phyloP scores from a whole-genome alignment of 2,797 vertebrate genomes.

The Enteromius viviparus region DNA sequence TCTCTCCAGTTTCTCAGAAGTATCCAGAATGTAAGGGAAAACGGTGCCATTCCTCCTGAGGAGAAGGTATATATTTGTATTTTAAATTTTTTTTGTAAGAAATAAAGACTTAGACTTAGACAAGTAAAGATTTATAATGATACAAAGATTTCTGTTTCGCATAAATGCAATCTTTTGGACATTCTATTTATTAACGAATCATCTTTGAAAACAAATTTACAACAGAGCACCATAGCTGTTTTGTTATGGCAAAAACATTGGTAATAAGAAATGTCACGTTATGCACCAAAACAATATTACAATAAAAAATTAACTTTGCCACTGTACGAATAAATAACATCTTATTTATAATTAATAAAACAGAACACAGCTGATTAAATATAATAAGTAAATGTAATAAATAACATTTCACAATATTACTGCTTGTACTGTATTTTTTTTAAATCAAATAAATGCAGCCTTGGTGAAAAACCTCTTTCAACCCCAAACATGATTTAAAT shows the following conservation, averaged over 20 bases:
- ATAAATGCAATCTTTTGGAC: background rate
- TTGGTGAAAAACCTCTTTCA: background rate
- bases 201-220: background rate
- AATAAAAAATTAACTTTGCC: background rate
- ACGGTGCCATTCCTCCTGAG: constrained; percentile 85
- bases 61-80: constrained; percentile 76
- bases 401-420: background rate
- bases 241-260: background rate
- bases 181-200: background rate
- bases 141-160: too few species aligned
- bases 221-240: background rate
- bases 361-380: background rate
- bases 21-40: constrained; percentile 83
- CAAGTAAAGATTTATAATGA: too few species aligned
- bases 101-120: background rate
- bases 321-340: background rate
- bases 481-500: background rate
- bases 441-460: background rate
- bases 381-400: background rate
- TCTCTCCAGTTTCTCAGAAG: constrained; percentile 85
- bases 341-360: too few species aligned
- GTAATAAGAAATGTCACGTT: background rate
- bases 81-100: background rate
- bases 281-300: background rate
- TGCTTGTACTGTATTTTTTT: background rate